Evolutionary conservation across 2,888 invertebrate genomes (phyloP), one percentile per base, ranked within the genome.

Genomic region (Deroplatys truncata): DNA sequence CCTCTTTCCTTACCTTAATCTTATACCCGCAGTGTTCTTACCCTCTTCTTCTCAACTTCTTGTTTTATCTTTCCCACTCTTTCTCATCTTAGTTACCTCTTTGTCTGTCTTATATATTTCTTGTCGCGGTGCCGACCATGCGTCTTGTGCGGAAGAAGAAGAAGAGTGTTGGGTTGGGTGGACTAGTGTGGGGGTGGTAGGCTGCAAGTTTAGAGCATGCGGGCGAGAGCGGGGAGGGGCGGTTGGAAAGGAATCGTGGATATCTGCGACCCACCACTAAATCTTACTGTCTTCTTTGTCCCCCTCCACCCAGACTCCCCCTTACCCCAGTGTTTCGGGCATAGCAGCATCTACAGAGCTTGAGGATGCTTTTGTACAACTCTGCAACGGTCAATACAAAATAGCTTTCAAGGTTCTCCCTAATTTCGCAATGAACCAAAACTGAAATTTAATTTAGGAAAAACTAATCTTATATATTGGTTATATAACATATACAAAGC

Each of bases 161-260:
- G 56, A 28, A 49, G 28, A 86, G 56, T n/a, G 56, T 25, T 28
- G 16, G 56, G 28, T 31, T n/a, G 86, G 35, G 87, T 72, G 56
- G 56, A 72, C 56, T 16, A 72, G 56, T 72, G 56, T 16, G 82
- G 13, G 87, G 29, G 31, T 87, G 87, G 31, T 82, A 87, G 87
- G n/a, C 87, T 83, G 35, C 82, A 29, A 82, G 56, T 72, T 82
- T 28, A 72, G 56, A 72, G 56, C 56, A 72, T 72, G 56, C 56
- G 56, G 56, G 56, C 4, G 56, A 72, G 56, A 72, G 56, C 4
- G 49, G 82, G 72, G 83, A 28, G 43, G 15, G 83, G 83, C 31
- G 87, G 87, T 83, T 87, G 87, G 87, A 87, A 87, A 87, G 87
- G 87, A 87, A 87, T 87, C 87, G 82, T 83, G 87, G 82, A 87